Evolutionary conservation across 2,888 invertebrate species (phyloP), one percentile per base, ranked within the genome.

Genomic region (Sympetrum striolatum): DNA sequence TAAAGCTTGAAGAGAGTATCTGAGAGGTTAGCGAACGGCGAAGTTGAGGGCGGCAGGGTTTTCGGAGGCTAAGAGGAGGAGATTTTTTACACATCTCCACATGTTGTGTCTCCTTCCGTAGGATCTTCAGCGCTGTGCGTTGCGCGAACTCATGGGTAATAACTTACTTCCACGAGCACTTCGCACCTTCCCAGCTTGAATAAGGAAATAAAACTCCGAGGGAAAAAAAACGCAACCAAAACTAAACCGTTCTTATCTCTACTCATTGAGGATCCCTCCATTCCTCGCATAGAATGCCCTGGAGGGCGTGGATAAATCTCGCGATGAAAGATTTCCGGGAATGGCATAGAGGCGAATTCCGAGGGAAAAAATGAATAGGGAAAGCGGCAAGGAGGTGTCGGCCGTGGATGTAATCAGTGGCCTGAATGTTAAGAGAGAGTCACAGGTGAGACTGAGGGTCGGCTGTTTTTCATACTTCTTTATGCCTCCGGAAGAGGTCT

Each of bases 31-130:
- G 81, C 37, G 39, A n/a, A 39, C 44, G 39, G 31, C 37, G 39
- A 25, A 48, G 44, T 25, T 5, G 22, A 22, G 14, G 81, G 48
- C n/a, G 81, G 81, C 48, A 79, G 79, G 79, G 79, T 31, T 79
- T 35, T 31, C 25, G 80, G 80, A n/a, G 25, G 81, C 3, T n/a
- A 44, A 37, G 44, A 44, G 48, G 22, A 44, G 48, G 22, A 25
- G 48, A 48, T 25, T 81, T 81, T 81, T 81, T 81, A 48, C 81
- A 81, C 44, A 81, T 44, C 81, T 81, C 44, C 81, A 81, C 81
- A 81, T n/a, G 81, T 81, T 81, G 81, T 15, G 81, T 14, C n/a
- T 25, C 44, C 39, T 44, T 44, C 44, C 44, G 6, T 8, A 6
- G 44, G 10, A 44, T 44, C 6, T 44, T 15, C 14, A 14, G 0